Conservation (phyloP, 2,797 vertebrate species). For the Amphiprion clarkii region DNA sequence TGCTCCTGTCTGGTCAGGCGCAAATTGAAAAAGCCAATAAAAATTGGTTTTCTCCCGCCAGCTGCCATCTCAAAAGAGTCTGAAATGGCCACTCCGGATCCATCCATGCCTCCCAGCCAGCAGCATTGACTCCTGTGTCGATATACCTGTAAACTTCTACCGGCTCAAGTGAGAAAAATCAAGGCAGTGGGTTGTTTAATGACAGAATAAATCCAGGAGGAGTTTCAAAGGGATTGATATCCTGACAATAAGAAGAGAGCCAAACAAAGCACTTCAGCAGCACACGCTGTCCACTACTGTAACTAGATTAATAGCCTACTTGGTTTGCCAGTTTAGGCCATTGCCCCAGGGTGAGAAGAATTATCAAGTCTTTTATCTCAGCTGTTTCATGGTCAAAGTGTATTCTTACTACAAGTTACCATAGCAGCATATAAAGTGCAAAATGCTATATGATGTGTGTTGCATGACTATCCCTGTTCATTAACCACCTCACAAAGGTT, state of each 20-base stretch:
- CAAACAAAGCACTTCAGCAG: slow-evolving; percentile 48
- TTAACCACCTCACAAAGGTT: slow-evolving; percentile 54
- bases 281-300: slow-evolving; percentile 26
- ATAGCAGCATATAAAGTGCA: slow-evolving; percentile 27
- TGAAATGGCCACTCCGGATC: slow-evolving; percentile 48
- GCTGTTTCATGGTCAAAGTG: slow-evolving; percentile 23
- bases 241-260: slow-evolving; percentile 68
- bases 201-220: slow-evolving; percentile 74
- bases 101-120: slow-evolving; percentile 51
- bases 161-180: slow-evolving; percentile 72
- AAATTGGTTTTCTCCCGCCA: slow-evolving; percentile 61
- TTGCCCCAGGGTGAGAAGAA: slow-evolving; percentile 54
- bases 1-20: slow-evolving; percentile 52
- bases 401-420: slow-evolving; percentile 37
- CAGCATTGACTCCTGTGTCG: slow-evolving; percentile 61
- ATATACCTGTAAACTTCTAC: slow-evolving; percentile 70
- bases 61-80: slow-evolving; percentile 54
- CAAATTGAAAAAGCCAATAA: slow-evolving; percentile 74
- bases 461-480: slow-evolving; percentile 24
- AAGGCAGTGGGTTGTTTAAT: slow-evolving; percentile 69
- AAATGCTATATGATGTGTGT: slow-evolving; percentile 26
- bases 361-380: slow-evolving; percentile 52
- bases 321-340: slow-evolving; percentile 35
- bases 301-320: slow-evolving; percentile 61
- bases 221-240: slow-evolving; percentile 73